Conservation (phyloP, 2,797 vertebrate species). For the Prunella strophiata region DNA sequence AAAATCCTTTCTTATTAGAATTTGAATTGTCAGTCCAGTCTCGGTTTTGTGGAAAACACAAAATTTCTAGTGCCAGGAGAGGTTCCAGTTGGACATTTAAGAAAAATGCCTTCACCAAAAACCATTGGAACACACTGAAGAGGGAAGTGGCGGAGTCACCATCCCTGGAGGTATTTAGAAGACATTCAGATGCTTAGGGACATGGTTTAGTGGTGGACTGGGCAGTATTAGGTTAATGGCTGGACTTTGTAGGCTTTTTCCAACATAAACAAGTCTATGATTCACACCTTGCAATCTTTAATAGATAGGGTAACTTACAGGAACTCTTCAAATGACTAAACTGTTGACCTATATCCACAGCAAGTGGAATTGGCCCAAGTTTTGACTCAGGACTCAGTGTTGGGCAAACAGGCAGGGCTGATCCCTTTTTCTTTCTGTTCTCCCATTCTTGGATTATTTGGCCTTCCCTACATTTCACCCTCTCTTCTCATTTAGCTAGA, state of each 20-base stretch:
- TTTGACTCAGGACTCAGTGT: not conserved
- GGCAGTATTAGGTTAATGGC: not conserved
- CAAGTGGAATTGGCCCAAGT: not conserved
- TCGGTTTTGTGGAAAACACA: not conserved
- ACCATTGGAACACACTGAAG: not conserved
- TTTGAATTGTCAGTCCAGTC: not conserved
- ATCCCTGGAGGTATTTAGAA: not conserved
- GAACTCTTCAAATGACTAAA: not conserved
- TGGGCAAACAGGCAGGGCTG: not conserved
- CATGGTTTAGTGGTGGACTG: not conserved
- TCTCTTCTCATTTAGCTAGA: not conserved
- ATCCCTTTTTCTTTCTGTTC: not conserved
- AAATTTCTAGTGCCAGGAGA: not conserved
- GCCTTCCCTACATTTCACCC: not conserved
- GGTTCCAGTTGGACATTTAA: not conserved
- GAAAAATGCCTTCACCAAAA: not conserved
- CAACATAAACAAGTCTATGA: not conserved
- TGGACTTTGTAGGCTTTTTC: not conserved
- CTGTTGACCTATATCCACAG: not conserved
- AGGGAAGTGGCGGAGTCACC: not conserved
- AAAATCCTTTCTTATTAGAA: not conserved
- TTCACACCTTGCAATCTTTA: not conserved
- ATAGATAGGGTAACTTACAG: not conserved
- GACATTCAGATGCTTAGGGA: not conserved
- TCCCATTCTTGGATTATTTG: not conserved